Evolutionary conservation across 2,113 vertebrate genomes (phyloP).

Genomic region (Polypterus senegalus): DNA sequence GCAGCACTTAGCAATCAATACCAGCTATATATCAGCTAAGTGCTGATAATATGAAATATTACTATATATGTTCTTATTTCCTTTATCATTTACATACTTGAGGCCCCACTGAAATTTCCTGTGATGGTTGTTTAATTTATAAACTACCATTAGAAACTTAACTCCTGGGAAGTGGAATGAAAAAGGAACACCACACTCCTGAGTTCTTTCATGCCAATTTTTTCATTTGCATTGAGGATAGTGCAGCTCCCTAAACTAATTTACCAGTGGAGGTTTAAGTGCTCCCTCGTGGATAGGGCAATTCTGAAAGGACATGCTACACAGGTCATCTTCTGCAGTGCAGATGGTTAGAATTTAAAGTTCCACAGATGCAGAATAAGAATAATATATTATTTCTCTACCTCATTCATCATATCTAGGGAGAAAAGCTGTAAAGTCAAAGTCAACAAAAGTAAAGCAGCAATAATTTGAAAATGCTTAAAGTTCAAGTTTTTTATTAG

Average conservation of each 20-base stretch:
- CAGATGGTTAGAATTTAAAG: not conserved
- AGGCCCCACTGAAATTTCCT: conserved; percentile 13
- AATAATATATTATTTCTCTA: not conserved
- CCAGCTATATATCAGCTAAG: not conserved
- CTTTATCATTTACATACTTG: conserved; percentile 18
- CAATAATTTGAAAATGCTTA: too few relatives aligned
- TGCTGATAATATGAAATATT: not conserved
- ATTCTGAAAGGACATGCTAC: not conserved
- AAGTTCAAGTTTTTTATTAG: too few relatives aligned
- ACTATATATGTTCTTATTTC: not conserved
- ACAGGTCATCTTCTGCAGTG: not conserved
- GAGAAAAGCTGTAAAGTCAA: not conserved
- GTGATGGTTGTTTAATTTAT: conserved; percentile 38
- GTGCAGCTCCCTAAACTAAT: conserved; percentile 35
- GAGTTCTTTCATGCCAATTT: conserved; percentile 12
- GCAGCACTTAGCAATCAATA: too few relatives aligned
- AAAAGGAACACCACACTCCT: conserved; percentile 34
- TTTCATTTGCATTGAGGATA: conserved; percentile 43
- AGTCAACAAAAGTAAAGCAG: too few relatives aligned
- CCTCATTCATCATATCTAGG: not conserved
- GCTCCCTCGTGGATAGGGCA: not conserved
- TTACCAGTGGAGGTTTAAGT: conserved; percentile 19
- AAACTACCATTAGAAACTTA: conserved; percentile 33
- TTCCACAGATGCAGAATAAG: not conserved
- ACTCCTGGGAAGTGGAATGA: conserved; percentile 26